phyloP scores from a whole-genome alignment of 2,113 vertebrate genomes.

The Microcebus murinus region DNA sequence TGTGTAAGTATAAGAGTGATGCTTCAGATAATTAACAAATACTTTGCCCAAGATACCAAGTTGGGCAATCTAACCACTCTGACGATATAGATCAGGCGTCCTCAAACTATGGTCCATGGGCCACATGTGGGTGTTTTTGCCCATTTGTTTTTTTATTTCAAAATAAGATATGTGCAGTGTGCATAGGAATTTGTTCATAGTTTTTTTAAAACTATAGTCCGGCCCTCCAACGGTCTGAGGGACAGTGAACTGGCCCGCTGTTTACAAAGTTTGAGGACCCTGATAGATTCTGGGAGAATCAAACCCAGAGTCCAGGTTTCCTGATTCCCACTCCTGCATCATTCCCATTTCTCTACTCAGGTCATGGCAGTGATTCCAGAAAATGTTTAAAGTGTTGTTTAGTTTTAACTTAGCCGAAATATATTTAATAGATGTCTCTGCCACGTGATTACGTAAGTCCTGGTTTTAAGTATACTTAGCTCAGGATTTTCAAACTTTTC shows the following conservation, averaged over 20 bases:
- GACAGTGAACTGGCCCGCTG: too few relatives aligned
- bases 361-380: not conserved
- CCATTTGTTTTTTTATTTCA: too few relatives aligned
- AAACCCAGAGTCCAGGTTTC: not conserved
- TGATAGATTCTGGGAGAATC: not conserved
- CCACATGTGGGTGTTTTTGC: too few relatives aligned
- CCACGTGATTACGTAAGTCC: not conserved
- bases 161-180: too few relatives aligned
- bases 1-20: not conserved
- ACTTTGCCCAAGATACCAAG: not conserved
- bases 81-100: not conserved
- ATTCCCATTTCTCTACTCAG: not conserved
- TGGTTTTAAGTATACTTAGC: not conserved
- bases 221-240: too few relatives aligned
- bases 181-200: too few relatives aligned
- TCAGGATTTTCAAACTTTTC: slow-evolving; percentile 23
- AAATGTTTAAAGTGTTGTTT: not conserved
- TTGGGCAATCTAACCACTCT: not conserved
- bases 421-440: not conserved
- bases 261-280: too few relatives aligned
- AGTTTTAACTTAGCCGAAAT: not conserved
- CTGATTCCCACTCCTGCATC: not conserved
- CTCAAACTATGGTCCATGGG: too few relatives aligned
- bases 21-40: not conserved
- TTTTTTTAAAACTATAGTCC: too few relatives aligned